Evolutionary conservation across 2,888 invertebrate species (phyloP).

Genomic region (Helleia helle): DNA sequence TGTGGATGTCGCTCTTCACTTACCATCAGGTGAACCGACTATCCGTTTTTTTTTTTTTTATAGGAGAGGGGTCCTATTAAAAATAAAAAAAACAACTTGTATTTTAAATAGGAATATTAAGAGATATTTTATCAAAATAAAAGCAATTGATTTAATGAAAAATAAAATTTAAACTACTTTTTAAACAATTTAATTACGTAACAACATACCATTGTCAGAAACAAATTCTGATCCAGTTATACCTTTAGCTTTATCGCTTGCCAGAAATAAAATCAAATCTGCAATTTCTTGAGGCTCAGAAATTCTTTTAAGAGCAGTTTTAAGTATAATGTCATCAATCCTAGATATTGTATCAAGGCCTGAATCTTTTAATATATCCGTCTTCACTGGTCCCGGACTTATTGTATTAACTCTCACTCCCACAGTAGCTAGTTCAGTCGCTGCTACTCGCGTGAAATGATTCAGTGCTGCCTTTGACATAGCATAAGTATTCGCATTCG

Average conservation of each 20-base stretch:
- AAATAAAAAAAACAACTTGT: no score
- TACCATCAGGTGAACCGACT: no score
- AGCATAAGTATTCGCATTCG: not conserved
- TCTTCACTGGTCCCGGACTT: conserved; percentile 48
- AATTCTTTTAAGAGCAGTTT: conserved; percentile 15
- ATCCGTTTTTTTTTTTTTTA: no score
- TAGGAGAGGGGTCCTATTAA: no score
- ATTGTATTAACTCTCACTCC: conserved; percentile 79
- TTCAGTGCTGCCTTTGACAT: conserved; percentile 41
- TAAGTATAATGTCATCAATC: not conserved
- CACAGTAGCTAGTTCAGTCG: conserved; percentile 75
- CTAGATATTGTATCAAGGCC: not conserved
- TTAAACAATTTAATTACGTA: not conserved
- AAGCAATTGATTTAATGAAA: no score
- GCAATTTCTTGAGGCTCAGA: conserved; percentile 24
- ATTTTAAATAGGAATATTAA: no score
- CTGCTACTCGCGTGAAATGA: conserved; percentile 80
- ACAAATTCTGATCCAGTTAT: not conserved
- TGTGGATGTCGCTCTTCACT: no score
- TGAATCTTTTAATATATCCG: conserved; percentile 14
- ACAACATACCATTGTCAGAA: not conserved
- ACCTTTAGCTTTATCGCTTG: conserved; percentile 24
- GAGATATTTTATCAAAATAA: no score
- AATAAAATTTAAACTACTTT: no score
- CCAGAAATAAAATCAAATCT: conserved; percentile 24